Percentiles rank a stretch among this genome's conserved stretches.
Conservation (phyloP, 2,113 vertebrate genomes). For the Quiscalus mexicanus region DNA sequence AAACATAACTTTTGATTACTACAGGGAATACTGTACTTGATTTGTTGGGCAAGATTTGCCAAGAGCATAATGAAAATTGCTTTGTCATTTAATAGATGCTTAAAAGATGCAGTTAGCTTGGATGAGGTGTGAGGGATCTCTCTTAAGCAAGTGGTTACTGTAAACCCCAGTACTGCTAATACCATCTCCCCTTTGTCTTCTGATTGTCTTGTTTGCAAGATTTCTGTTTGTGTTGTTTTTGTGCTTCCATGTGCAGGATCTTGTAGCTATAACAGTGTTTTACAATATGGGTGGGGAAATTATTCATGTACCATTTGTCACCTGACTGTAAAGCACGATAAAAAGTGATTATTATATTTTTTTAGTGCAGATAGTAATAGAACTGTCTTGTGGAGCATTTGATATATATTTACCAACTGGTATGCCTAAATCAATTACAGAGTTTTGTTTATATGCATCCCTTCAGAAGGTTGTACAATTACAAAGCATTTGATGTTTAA, state of each 20-base stretch:
- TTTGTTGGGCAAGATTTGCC: not conserved
- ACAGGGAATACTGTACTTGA: not conserved
- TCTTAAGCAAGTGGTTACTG: not conserved
- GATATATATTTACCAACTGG: not conserved
- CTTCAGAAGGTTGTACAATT: not conserved
- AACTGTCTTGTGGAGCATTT: not conserved
- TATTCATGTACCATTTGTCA: not conserved
- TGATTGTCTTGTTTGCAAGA: not conserved
- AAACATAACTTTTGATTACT: conserved; percentile 13
- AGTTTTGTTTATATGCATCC: not conserved
- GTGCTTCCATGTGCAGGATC: not conserved
- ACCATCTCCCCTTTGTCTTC: not conserved
- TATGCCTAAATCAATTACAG: not conserved
- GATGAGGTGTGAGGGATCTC: not conserved
- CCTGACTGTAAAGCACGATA: not conserved
- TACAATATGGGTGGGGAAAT: not conserved
- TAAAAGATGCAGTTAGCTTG: not conserved
- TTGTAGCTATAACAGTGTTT: not conserved
- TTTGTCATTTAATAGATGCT: not conserved
- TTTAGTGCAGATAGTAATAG: not conserved
- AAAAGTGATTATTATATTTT: not conserved
- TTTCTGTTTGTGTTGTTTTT: not conserved
- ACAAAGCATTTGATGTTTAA: not conserved
- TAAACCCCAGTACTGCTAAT: not conserved
- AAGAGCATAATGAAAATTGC: not conserved